phyloP scores from a whole-genome alignment of 1,140 invertebrate species.

The Tribolium madens region DNA sequence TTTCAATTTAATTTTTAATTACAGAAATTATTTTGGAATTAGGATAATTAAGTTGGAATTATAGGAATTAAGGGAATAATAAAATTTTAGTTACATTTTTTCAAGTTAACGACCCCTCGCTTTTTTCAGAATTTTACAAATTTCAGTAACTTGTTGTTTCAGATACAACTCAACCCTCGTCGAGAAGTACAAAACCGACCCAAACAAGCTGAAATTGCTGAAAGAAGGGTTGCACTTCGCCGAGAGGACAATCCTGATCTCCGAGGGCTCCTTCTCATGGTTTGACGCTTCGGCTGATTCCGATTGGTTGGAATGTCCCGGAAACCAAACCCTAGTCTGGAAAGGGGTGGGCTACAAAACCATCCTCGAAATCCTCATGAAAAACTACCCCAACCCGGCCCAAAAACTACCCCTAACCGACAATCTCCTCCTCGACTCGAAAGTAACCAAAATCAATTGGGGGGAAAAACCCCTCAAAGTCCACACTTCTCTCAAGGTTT shows the following conservation, averaged over 20 bases:
- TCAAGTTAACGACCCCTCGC: no score
- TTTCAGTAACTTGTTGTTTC: no score
- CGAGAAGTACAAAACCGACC: slow-evolving; percentile 35
- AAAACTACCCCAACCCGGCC: slow-evolving; percentile 54
- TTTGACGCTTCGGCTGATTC: slow-evolving; percentile 33
- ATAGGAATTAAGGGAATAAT: no score
- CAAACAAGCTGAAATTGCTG: background rate
- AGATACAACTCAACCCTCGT: slow-evolving; percentile 44
- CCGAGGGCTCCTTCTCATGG: slow-evolving; percentile 53
- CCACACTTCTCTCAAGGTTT: background rate
- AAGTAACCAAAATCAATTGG: slow-evolving; percentile 55
- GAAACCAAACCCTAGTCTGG: slow-evolving; percentile 56
- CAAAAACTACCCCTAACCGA: slow-evolving; percentile 53
- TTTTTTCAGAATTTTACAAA: no score
- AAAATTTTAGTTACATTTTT: no score
- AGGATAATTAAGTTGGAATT: no score
- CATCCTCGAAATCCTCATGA: slow-evolving; percentile 59
- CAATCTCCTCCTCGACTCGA: slow-evolving; percentile 55
- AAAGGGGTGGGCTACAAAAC: slow-evolving; percentile 59
- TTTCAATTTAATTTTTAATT: no score
- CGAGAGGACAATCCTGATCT: slow-evolving; percentile 6
- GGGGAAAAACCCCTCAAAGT: background rate
- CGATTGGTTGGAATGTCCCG: slow-evolving; percentile 49
- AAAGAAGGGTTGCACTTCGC: slow-evolving; percentile 19
- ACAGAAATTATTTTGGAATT: no score